A percentile compares a stretch with the other conserved stretches of the same genome.
phyloP scores from a whole-genome alignment of 2,888 invertebrate species.

The Poecilobothrus nobilitatus region DNA sequence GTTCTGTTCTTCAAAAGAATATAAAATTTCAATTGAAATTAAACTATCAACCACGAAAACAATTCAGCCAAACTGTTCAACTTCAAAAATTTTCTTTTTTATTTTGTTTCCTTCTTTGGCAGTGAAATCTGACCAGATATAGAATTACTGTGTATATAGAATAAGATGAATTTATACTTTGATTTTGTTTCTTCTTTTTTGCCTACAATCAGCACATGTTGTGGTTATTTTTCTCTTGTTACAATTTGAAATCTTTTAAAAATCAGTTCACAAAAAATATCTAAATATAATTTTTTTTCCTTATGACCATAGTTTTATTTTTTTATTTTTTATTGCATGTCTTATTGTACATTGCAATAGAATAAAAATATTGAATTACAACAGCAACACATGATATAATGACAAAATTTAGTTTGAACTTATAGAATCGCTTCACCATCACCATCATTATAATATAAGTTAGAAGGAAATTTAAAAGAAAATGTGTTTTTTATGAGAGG shows the following conservation, averaged over 20 bases:
- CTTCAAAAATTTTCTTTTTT: background rate
- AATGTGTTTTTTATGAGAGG: too few species aligned
- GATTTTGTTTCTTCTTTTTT: background rate
- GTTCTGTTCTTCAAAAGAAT: too few species aligned
- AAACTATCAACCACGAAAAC: background rate
- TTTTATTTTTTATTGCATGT: too few species aligned
- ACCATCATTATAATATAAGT: background rate
- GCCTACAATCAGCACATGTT: slow-evolving; percentile 10
- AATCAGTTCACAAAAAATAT: background rate
- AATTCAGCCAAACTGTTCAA: background rate
- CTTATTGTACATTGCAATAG: too few species aligned
- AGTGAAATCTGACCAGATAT: background rate
- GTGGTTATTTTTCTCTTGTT: slow-evolving; percentile 1
- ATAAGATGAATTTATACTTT: background rate
- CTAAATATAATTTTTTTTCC: background rate
- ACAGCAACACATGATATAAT: background rate
- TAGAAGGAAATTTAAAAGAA: background rate
- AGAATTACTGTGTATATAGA: too few species aligned
- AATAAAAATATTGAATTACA: too few species aligned
- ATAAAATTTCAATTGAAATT: background rate
- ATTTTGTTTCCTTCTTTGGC: background rate
- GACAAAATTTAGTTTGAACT: background rate
- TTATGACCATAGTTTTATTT: background rate
- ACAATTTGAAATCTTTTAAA: background rate
- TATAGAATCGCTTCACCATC: background rate